phyloP scores from a whole-genome alignment of 1,140 invertebrate genomes.

The Drosophila pallidifrons region DNA sequence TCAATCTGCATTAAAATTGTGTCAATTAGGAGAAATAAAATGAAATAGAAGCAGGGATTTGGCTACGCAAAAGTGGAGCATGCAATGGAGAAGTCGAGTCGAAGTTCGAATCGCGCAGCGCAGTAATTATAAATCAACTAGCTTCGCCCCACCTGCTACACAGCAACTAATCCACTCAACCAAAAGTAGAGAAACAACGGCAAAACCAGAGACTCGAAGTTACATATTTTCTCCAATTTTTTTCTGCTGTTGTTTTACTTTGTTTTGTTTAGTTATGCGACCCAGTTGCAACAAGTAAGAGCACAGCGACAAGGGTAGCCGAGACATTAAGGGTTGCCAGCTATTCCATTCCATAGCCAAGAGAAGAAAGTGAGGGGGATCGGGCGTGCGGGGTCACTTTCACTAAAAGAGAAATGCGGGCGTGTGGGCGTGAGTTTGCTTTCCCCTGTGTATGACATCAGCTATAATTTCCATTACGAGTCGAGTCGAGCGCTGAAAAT shows the following conservation, averaged over 20 bases:
- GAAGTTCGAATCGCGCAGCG: slow-evolving; percentile 6
- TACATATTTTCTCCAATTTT: slow-evolving; percentile 2
- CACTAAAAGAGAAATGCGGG: slow-evolving; percentile 9
- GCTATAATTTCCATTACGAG: slow-evolving; percentile 83
- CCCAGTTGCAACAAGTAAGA: slow-evolving; percentile 76
- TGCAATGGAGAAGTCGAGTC: slow-evolving; percentile 21
- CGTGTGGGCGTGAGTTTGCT: slow-evolving; percentile 18
- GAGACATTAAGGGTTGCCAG: slow-evolving; percentile 35
- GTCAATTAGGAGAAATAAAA: slow-evolving; percentile 21
- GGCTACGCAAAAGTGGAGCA: not conserved
- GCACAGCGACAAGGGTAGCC: slow-evolving; percentile 7
- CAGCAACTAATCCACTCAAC: slow-evolving; percentile 73
- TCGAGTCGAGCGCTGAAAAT: slow-evolving; percentile 78
- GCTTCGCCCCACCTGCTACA: slow-evolving; percentile 47
- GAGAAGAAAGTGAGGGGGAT: not conserved
- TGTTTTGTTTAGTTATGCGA: slow-evolving; percentile 45
- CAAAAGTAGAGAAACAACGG: slow-evolving; percentile 63
- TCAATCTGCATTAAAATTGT: slow-evolving; percentile 14
- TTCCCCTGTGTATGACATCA: slow-evolving; percentile 80
- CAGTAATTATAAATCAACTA: slow-evolving; percentile 81
- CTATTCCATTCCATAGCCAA: not conserved
- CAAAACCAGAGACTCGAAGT: slow-evolving; percentile 44
- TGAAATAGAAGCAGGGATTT: not conserved
- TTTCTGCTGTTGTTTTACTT: slow-evolving; percentile 7
- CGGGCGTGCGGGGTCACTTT: slow-evolving; percentile 36